phyloP scores from a whole-genome alignment of 2,113 vertebrate species.

The Prinia subflava region DNA sequence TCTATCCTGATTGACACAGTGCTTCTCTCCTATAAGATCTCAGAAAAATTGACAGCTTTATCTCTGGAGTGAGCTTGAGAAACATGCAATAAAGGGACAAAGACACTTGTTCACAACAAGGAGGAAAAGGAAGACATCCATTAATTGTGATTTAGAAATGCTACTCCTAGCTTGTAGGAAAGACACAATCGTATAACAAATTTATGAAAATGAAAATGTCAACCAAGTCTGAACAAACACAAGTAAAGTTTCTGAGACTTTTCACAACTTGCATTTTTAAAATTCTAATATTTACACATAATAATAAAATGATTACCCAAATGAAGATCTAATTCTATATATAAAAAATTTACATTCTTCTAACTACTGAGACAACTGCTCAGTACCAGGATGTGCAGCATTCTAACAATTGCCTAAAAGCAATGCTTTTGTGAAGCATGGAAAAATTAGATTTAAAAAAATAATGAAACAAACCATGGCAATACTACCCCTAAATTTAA shows the following conservation, averaged over 20 bases:
- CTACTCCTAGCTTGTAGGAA: background rate
- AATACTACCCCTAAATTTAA: background rate
- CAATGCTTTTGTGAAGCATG: background rate
- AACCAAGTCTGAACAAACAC: background rate
- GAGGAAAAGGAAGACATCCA: background rate
- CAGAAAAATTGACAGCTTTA: background rate
- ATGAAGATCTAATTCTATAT: background rate
- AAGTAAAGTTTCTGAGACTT: background rate
- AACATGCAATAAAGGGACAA: background rate
- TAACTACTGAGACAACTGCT: background rate
- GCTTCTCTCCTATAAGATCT: background rate
- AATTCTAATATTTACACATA: background rate
- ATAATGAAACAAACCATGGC: background rate
- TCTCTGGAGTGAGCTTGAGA: background rate
- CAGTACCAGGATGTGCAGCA: background rate
- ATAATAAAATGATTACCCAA: background rate
- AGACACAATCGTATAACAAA: background rate
- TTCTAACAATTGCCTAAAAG: background rate
- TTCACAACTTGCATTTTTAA: background rate
- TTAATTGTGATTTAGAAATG: background rate
- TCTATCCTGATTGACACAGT: background rate
- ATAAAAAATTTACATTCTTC: background rate
- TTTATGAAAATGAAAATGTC: background rate
- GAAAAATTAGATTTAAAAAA: background rate
- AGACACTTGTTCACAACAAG: background rate